A percentile compares a stretch with the other conserved stretches of the same genome.
phyloP scores from a whole-genome alignment of 2,888 invertebrate species.

The Apodemia hepburni region DNA sequence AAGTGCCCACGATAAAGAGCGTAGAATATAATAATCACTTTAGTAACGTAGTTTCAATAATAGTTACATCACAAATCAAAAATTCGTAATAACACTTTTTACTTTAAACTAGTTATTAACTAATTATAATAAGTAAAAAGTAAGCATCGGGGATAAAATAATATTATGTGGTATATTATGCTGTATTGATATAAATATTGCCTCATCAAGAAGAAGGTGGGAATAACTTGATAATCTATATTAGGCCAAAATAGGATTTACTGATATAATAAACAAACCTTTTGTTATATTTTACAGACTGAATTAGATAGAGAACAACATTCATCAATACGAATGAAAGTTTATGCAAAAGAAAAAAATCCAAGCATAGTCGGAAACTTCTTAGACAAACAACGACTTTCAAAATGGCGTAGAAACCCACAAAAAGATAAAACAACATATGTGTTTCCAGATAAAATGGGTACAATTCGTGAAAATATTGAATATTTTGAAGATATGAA shows the following conservation, averaged over 20 bases:
- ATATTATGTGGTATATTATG: no score
- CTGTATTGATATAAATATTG: no score
- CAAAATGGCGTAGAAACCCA: conserved; percentile 62
- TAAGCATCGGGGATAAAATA: no score
- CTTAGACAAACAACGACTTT: conserved; percentile 56
- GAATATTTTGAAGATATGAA: conserved; percentile 60
- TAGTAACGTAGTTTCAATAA: no score
- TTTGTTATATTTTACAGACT: conserved; percentile 69
- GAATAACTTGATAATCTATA: no score
- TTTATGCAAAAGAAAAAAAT: conserved; percentile 88
- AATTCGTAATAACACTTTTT: no score
- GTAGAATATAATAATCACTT: no score
- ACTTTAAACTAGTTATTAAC: no score
- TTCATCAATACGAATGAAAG: conserved; percentile 85
- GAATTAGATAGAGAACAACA: conserved; percentile 90
- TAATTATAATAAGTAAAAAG: no score
- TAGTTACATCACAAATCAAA: no score
- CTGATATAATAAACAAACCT: neutral
- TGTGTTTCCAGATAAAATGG: conserved; percentile 67
- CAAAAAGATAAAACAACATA: conserved; percentile 66
- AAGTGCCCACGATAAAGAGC: no score
- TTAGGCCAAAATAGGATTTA: neutral
- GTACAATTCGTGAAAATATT: conserved; percentile 60
- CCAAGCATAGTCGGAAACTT: conserved; percentile 82
- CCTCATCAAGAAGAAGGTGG: no score